Conservation (phyloP, 2,797 vertebrate species). For the Helarctos malayanus region DNA sequence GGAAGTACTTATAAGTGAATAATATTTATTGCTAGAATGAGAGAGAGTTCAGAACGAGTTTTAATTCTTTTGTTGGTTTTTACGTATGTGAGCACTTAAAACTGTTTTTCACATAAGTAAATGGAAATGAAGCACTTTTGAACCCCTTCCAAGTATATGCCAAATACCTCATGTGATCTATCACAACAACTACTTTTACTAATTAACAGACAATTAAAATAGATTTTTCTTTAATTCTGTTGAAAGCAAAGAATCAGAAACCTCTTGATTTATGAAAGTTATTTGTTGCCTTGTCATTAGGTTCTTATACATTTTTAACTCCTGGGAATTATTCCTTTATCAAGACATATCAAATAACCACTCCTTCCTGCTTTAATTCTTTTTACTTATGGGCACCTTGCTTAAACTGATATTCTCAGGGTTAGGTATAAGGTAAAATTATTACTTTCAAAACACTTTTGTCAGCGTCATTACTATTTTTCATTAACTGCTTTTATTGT, state of each 20-base stretch:
- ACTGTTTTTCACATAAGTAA: slow-evolving; percentile 45
- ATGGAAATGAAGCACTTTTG: not conserved
- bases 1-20: not conserved
- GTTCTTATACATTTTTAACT: not conserved
- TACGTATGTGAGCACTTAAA: not conserved
- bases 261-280: not conserved
- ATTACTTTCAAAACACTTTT: not conserved
- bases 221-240: slow-evolving; percentile 22
- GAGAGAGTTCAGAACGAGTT: not conserved
- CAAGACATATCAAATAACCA: not conserved
- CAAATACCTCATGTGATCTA: not conserved
- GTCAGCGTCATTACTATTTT: not conserved
- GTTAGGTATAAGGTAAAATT: not conserved
- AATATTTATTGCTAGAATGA: slow-evolving; percentile 22
- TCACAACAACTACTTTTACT: not conserved
- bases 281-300: not conserved
- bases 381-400: not conserved
- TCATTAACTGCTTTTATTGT: not conserved
- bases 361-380: not conserved
- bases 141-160: not conserved
- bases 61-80: not conserved
- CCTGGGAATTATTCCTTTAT: not conserved
- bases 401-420: not conserved
- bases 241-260: slow-evolving; percentile 23
- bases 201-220: not conserved